Percentiles rank a stretch among this genome's conserved stretches.
phyloP scores from a whole-genome alignment of 2,797 vertebrate species.

The Neosilurus hyrtlii region DNA sequence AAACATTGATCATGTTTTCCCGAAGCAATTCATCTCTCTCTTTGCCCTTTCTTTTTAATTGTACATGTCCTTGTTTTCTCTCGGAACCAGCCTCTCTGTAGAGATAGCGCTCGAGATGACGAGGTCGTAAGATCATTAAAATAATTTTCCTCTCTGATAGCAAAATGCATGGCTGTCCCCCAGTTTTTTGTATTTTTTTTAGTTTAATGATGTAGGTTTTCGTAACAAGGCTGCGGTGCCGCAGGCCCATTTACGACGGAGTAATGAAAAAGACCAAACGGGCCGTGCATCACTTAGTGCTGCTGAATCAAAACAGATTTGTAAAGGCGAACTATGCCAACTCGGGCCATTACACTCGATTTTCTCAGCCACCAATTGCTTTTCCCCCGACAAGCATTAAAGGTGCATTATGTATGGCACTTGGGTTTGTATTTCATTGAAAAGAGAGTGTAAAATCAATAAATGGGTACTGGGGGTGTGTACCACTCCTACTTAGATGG shows the following conservation, averaged over 20 bases:
- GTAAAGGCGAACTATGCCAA: slow-evolving; percentile 34
- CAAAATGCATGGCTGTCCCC: slow-evolving; percentile 20
- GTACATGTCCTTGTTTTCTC: slow-evolving; percentile 6
- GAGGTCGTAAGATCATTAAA: slow-evolving; percentile 42
- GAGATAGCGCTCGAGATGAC: slow-evolving; percentile 23
- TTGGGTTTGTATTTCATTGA: slow-evolving; percentile 26
- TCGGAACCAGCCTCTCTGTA: not conserved
- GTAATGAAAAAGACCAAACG: slow-evolving; percentile 34
- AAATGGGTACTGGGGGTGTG: not conserved
- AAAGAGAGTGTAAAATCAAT: slow-evolving; percentile 18
- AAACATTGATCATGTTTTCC: slow-evolving; percentile 1
- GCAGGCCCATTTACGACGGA: slow-evolving; percentile 29
- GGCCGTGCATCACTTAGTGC: slow-evolving; percentile 33
- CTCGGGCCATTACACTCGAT: slow-evolving; percentile 32
- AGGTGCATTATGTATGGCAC: slow-evolving; percentile 16
- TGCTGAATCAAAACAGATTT: slow-evolving; percentile 49
- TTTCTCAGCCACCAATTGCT: slow-evolving; percentile 32
- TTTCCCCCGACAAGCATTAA: slow-evolving; percentile 22
- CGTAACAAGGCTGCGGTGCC: slow-evolving; percentile 44
- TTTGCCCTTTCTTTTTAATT: slow-evolving; percentile 18
- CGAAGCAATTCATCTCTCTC: slow-evolving; percentile 4
- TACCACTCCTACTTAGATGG: not conserved
- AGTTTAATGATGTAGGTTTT: slow-evolving; percentile 53
- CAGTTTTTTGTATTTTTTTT: slow-evolving; percentile 13
- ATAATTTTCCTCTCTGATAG: slow-evolving; percentile 44